Base-by-base conservation (phyloP, 2,797 vertebrate genomes). In the Martes flavigula region DNA sequence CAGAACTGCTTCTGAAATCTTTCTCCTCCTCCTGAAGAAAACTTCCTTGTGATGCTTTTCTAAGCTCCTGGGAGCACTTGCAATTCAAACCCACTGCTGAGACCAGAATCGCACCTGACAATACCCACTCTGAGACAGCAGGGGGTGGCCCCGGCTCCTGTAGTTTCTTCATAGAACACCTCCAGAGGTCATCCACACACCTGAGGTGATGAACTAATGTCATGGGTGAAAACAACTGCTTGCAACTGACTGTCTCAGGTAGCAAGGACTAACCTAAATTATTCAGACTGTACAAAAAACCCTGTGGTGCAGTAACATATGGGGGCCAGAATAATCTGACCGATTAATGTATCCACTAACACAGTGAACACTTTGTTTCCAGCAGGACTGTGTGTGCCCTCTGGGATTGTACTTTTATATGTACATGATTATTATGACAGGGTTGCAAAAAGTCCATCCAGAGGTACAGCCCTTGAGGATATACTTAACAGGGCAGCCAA, bases 271-370 rank as follows among this genome's bases (percentile, higher is more conserved):
- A 18, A 78, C 54, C 70, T 90, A 40, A 60, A 75, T 60, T 60
- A n/a, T 40, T 48, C 48, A 48, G 21, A 38, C 8, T 40, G 13
- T 14, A 14, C 20, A 4, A 35, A 70, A 62, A 62, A 54, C 30
- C 30, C 21, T 6, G 2, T 21, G 77, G 17, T 18, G 27, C 30
- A 62, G 21, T 3, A 6, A 18, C 23, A 18, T 25, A 4, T 8
- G 0, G 3, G 17, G 38, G 4, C 30, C 30, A 0, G 72, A 0
- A 30, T 43, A 13, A 54, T n/a, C 11, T 35, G 43, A 11, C 30
- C 9, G 7, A 51, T 32, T 48, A 25, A 15, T 35, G 30, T 18
- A 17, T 27, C 43, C 18, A 9, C 54, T 25, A 20, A 60, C 51
- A 27, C 8, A 17, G 40, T 64, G 4, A 66, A 35, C 35, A 56